Evolutionary conservation across 1,140 invertebrate species (phyloP), one percentile per base, ranked within the genome.

Genomic region (Macrostomum lignano): DNA sequence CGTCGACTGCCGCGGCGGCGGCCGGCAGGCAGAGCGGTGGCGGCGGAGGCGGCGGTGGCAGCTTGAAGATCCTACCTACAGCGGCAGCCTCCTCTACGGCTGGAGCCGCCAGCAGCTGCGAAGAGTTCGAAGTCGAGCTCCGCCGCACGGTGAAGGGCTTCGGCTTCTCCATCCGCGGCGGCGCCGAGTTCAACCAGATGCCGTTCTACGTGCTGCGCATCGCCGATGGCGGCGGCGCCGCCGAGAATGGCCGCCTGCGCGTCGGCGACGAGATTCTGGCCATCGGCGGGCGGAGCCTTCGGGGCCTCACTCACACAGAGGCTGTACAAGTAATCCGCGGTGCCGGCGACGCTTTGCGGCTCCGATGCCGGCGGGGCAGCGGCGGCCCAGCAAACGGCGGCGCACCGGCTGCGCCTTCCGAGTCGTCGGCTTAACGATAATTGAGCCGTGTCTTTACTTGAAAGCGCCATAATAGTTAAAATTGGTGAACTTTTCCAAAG

Each of bases 151-250:
- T 65, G 9, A 63, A 70, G 40, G 73, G 74, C 6, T 78, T 77
- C 55, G 74, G 74, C 11, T 77, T 77, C 46, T 74, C 70, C 39
- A 78, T 77, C 43, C 63, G 74, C 17, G 74, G 74, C 2, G 74
- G 74, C 7, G 62, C 67, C 35, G 74, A 77, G 47, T 77, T 74
- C 48, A 71, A 73, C 45, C 70, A 71, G 42, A 77, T 76, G 72
- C 72, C 74, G 5, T 48, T 77, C 11, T 77, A 72, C 57, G 72
- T 77, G 9, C 53, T 77, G 3, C 61, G 72, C 40, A 73, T 77
- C 35, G 73, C 73, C 10, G 72, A 75, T 32, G 70, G 70, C 46
- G 73, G 73, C 7, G 70, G 72, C 1, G 73, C 73, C n/a, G 65
- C 69, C 31, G 44, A 66, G n/a, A 70, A 73, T 48, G 66, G 67